Percentiles rank a stretch among this genome's conserved stretches.
These are phyloP conservation scores for Circaetus gallicus DNA, from an alignment of 2,113 vertebrate genomes.

Conservation along the genomic window DNA sequence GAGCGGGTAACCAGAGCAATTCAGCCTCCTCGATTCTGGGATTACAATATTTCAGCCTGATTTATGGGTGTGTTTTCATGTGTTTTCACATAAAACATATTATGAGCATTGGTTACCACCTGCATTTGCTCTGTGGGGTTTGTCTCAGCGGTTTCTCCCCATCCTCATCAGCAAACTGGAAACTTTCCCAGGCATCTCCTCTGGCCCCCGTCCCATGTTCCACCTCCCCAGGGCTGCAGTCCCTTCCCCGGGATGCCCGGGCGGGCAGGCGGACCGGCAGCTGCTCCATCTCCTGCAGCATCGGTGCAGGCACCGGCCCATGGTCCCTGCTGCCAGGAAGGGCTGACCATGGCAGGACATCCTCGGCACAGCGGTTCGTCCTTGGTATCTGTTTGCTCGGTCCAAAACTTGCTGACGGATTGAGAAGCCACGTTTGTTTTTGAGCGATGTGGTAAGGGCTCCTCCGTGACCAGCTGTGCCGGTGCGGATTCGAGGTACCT, in stretches of 20 bases:
- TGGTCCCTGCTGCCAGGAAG: background rate
- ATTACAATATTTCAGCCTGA: background rate
- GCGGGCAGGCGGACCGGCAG: rapidly evolving
- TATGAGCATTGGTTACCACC: background rate
- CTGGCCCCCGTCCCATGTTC: rapidly evolving
- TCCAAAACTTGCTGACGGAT: background rate
- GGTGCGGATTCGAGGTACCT: background rate
- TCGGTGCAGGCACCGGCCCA: background rate
- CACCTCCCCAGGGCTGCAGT: rapidly evolving
- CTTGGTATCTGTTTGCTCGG: background rate
- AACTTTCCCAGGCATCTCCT: background rate
- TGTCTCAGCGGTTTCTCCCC: background rate
- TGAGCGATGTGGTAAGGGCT: background rate
- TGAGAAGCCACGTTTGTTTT: background rate
- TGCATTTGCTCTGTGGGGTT: background rate
- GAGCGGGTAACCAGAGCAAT: rapidly evolving
- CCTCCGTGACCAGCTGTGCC: background rate
- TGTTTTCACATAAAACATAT: background rate
- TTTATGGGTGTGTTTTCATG: background rate
- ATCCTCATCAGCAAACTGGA: background rate
- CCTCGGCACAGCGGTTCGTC: background rate
- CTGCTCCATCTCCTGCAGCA: background rate
- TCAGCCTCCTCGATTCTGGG: rapidly evolving
- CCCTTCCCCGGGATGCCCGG: background rate
- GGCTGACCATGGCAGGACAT: background rate